Base-by-base conservation (phyloP, 1,140 invertebrate species). In the Homalodisca vitripennis region DNA sequence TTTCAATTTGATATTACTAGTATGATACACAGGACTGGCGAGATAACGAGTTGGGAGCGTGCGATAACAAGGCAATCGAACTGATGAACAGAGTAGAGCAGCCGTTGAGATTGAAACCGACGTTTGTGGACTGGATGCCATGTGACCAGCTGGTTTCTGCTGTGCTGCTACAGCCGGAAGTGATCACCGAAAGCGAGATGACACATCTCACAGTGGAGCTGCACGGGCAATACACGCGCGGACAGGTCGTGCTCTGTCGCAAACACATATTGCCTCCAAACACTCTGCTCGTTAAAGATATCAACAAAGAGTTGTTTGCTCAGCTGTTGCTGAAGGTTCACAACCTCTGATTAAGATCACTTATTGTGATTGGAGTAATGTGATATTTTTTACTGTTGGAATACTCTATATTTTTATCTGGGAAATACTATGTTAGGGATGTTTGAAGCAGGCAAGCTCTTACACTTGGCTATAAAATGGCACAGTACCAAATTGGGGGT, bases 191-290 rank as follows among this genome's bases (percentile, higher is more conserved):
- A n/a, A n/a, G n/a, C n/a, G n/a, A n/a, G n/a, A n/a, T n/a, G n/a
- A n/a, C n/a, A n/a, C n/a, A n/a, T n/a, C n/a, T n/a, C 12, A 47
- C 51, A 26, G 67, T 72, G n/a, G 71, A 70, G 55, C 32, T 72
- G 2, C 24, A 60, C 26, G 72, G 72, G 1, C 17, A 48, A 13
- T 79, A 79, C 70, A 87, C 86, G 0, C 79, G 87, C 73, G 87
- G 86, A 1, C 83, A 86, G 76, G 80, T 87, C 70, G 81, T 86
- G 0, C 75, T 88, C 30, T 85, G 87, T 79, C 84, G 86, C 75
- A 76, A 79, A 46, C 75, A 77, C 6, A 78, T 78, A 3, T 12
- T n/a, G 34, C 75, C 81, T 41, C 79, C 81, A 6, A 88, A 88
- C 77, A 81, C 84, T 1, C 75, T 76, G 22, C 73, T 88, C 22